Percentiles rank a stretch among this genome's conserved stretches.
Conservation (phyloP, 2,113 vertebrate genomes). For the Phalacrocorax aristotelis region DNA sequence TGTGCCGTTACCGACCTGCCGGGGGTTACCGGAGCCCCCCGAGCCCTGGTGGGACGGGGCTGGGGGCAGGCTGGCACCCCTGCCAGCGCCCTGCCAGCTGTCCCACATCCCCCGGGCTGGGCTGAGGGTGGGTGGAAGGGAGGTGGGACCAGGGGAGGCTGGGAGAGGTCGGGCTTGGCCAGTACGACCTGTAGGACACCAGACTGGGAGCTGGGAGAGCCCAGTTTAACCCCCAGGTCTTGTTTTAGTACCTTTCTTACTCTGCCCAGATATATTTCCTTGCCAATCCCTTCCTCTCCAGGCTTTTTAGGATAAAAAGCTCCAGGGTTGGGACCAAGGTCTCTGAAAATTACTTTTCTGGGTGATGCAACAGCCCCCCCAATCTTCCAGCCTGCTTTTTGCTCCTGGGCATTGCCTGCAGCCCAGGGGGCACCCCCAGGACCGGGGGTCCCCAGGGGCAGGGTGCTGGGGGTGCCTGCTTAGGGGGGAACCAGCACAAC, state of each 20-base stretch:
- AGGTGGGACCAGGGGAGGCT: accelerated
- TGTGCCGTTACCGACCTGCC: accelerated
- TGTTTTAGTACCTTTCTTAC: neutral
- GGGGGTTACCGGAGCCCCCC: neutral
- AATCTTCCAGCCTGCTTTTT: neutral
- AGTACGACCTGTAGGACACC: neutral
- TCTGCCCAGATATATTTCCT: neutral
- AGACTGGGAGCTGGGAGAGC: neutral
- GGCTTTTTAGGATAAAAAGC: neutral
- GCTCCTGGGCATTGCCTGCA: neutral
- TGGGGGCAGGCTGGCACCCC: neutral
- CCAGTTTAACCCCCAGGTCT: neutral
- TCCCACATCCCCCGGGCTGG: accelerated
- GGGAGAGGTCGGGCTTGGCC: neutral
- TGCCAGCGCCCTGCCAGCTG: neutral
- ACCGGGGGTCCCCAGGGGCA: neutral
- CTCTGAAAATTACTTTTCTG: neutral
- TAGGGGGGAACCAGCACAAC: neutral
- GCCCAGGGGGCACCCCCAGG: neutral
- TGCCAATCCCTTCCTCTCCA: accelerated
- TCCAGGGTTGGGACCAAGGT: neutral
- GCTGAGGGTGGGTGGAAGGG: neutral
- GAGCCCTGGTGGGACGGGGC: accelerated
- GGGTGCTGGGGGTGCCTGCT: neutral
- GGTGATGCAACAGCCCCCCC: neutral